phyloP scores from a whole-genome alignment of 2,888 invertebrate genomes.

The Celastrina argiolus region DNA sequence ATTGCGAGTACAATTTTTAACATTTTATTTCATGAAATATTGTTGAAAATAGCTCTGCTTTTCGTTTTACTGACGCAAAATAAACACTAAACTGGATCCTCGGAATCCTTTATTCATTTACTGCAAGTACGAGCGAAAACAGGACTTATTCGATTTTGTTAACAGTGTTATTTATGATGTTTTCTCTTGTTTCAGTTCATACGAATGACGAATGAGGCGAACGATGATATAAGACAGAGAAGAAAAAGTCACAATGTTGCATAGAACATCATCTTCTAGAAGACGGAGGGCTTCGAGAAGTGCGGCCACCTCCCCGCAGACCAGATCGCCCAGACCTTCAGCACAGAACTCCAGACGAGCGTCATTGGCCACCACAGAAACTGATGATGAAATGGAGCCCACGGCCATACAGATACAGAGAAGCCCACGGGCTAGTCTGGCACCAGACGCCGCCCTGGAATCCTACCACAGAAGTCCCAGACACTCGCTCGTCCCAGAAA shows the following conservation, averaged over 20 bases:
- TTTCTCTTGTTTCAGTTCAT: conserved; percentile 22
- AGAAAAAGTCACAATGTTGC: conserved; percentile 69
- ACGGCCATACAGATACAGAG: conserved; percentile 59
- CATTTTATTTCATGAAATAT: background rate
- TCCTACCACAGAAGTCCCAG: conserved; percentile 76
- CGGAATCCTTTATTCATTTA: background rate
- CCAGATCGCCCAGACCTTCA: conserved; percentile 70
- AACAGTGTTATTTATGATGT: conserved; percentile 8
- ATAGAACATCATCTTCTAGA: conserved; percentile 81
- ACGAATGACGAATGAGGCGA: background rate
- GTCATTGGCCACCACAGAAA: conserved; percentile 80
- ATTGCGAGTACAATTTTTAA: background rate
- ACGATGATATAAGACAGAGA: conserved; percentile 31
- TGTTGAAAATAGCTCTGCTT: background rate
- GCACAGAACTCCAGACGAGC: conserved; percentile 73
- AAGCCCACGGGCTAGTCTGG: conserved; percentile 78
- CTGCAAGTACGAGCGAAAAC: background rate
- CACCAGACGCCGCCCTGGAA: conserved; percentile 75
- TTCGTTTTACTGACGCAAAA: background rate
- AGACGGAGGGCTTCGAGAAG: conserved; percentile 82
- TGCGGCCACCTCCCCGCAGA: conserved; percentile 81
- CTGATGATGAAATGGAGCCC: conserved; percentile 76
- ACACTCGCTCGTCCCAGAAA: conserved; percentile 75
- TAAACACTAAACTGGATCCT: background rate
- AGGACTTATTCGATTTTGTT: background rate